A percentile compares a stretch with the other conserved stretches of the same genome.
Conservation (phyloP, 2,888 invertebrate species). For the Athalia rosae region DNA sequence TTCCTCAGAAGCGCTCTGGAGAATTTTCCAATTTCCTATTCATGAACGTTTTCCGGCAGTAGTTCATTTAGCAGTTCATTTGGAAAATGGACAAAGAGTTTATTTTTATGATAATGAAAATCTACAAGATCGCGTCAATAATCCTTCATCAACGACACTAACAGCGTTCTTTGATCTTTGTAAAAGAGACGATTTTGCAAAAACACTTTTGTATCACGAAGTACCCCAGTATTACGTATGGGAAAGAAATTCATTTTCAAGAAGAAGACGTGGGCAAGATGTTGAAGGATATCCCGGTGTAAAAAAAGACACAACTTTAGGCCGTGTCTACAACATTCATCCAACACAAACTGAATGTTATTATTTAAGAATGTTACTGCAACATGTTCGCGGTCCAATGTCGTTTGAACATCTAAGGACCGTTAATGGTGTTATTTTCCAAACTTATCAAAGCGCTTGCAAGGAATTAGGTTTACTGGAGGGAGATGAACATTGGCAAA, state of each 20-base stretch:
- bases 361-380: constrained; percentile 45
- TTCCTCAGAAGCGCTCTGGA: too few relatives aligned
- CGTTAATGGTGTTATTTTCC: constrained; percentile 36
- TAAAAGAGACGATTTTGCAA: neutral
- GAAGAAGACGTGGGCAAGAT: constrained; percentile 15
- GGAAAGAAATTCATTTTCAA: neutral
- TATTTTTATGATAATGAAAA: too few relatives aligned
- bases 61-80: too few relatives aligned
- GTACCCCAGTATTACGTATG: too few relatives aligned
- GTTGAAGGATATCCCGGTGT: constrained; percentile 10
- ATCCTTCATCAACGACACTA: too few relatives aligned
- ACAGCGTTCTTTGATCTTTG: neutral
- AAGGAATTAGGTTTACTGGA: constrained; percentile 60
- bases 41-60: too few relatives aligned
- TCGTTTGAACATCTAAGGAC: constrained; percentile 33
- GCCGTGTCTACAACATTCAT: too few relatives aligned
- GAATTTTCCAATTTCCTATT: too few relatives aligned
- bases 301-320: too few relatives aligned
- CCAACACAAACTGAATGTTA: constrained; percentile 46
- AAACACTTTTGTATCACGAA: too few relatives aligned
- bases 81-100: too few relatives aligned
- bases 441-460: constrained; percentile 53
- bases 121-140: too few relatives aligned
- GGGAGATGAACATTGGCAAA: constrained; percentile 64
- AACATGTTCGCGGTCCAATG: constrained; percentile 43